Percentiles rank a stretch among this genome's conserved stretches.
These are phyloP conservation scores for Odontothrips loti DNA, from an alignment of 2,888 invertebrate species.

Conservation along the genomic window DNA sequence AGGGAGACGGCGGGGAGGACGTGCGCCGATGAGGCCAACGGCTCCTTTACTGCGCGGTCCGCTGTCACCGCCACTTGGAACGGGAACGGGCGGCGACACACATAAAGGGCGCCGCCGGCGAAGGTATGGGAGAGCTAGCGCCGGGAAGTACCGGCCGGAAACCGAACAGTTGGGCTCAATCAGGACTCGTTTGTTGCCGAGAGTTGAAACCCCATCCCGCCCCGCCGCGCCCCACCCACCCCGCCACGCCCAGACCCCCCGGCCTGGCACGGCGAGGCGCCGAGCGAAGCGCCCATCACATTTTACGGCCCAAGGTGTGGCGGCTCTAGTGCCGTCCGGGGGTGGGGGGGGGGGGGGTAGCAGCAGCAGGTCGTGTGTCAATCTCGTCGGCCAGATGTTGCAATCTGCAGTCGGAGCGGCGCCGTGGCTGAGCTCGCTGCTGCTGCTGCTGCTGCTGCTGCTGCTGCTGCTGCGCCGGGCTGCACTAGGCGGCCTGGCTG, in stretches of 20 bases:
- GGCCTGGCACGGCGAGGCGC: conserved; percentile 6
- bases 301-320: neutral
- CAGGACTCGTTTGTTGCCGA: neutral
- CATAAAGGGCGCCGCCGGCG: too few species aligned
- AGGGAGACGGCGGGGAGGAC: neutral
- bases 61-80: too few species aligned
- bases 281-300: neutral
- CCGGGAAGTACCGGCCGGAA: too few species aligned
- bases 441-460: too few species aligned
- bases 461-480: too few species aligned
- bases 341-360: neutral
- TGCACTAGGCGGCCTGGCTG: too few species aligned
- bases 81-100: too few species aligned
- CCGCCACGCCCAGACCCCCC: neutral
- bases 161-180: neutral
- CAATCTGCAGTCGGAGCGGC: neutral
- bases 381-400: conserved; percentile 3
- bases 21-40: too few species aligned
- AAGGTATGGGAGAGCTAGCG: too few species aligned
- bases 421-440: too few species aligned
- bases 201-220: neutral
- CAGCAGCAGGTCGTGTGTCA: neutral
- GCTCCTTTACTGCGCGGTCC: too few species aligned
- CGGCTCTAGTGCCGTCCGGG: neutral
- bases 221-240: neutral